Percentiles rank a stretch among this genome's conserved stretches.
Evolutionary conservation across 2,888 invertebrate genomes (phyloP).

Genomic region (Agrotis clavis): DNA sequence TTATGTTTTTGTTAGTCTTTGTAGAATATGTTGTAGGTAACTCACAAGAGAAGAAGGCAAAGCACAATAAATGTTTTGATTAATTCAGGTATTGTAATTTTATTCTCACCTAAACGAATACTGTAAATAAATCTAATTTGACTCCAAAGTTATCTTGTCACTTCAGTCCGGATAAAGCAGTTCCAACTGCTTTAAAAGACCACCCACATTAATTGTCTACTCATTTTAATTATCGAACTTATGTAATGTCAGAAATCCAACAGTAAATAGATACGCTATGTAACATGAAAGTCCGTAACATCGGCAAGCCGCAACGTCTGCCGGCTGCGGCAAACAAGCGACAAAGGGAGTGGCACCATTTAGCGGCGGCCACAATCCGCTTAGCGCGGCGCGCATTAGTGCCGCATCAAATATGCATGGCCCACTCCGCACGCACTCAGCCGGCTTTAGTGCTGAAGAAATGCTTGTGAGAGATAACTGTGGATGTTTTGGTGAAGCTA

Average conservation of each 20-base stretch:
- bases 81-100: conserved; percentile 6
- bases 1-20: not conserved
- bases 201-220: not conserved
- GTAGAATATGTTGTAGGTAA: not conserved
- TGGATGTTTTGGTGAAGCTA: conserved; percentile 23
- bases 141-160: no score
- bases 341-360: conserved; percentile 83
- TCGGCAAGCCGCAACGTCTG: conserved; percentile 44
- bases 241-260: conserved; percentile 24
- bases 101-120: no score
- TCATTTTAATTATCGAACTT: not conserved
- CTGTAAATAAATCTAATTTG: no score
- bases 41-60: not conserved
- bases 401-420: conserved; percentile 84
- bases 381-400: conserved; percentile 80
- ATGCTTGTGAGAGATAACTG: conserved; percentile 49
- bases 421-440: conserved; percentile 75
- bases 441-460: conserved; percentile 55
- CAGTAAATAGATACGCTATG: conserved; percentile 49
- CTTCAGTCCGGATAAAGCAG: not conserved
- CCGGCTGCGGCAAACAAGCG: conserved; percentile 64
- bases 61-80: not conserved
- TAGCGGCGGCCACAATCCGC: conserved; percentile 81
- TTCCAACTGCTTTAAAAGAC: not conserved
- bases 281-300: conserved; percentile 52